Conservation (phyloP, 2,797 vertebrate genomes). For the Serranus cabrilla region DNA sequence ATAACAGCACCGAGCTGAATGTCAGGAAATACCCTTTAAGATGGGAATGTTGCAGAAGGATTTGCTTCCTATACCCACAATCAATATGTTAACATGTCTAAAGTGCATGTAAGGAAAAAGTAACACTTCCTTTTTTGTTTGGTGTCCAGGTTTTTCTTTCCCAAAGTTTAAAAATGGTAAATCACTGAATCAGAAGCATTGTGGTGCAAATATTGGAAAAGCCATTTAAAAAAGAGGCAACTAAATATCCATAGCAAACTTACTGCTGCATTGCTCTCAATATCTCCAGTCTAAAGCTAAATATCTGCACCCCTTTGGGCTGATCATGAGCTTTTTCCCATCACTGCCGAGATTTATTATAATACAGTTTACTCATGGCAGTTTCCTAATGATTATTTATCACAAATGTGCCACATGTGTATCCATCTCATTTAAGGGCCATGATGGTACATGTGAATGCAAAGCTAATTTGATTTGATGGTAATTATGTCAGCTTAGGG, state of each 20-base stretch:
- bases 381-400: conserved; percentile 46
- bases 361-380: conserved; percentile 21
- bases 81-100: too few relatives aligned
- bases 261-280: not conserved
- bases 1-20: conserved; percentile 57
- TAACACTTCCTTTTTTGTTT: not conserved
- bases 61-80: not conserved
- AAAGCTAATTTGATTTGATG: conserved; percentile 7
- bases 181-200: not conserved
- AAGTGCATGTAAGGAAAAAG: too few relatives aligned
- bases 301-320: conserved; percentile 6
- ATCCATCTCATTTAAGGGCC: conserved; percentile 38
- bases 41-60: not conserved
- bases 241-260: not conserved
- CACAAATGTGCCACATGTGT: conserved; percentile 33
- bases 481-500: not conserved
- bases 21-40: conserved; percentile 62
- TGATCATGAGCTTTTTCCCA: conserved; percentile 9
- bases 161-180: not conserved
- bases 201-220: not conserved
- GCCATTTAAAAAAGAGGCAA: too few relatives aligned
- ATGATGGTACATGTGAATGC: conserved; percentile 6
- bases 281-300: not conserved
- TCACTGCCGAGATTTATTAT: conserved; percentile 34
- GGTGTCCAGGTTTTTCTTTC: not conserved